Base-by-base conservation (phyloP, 2,888 invertebrate species). In the Eupeodes latifasciatus region DNA sequence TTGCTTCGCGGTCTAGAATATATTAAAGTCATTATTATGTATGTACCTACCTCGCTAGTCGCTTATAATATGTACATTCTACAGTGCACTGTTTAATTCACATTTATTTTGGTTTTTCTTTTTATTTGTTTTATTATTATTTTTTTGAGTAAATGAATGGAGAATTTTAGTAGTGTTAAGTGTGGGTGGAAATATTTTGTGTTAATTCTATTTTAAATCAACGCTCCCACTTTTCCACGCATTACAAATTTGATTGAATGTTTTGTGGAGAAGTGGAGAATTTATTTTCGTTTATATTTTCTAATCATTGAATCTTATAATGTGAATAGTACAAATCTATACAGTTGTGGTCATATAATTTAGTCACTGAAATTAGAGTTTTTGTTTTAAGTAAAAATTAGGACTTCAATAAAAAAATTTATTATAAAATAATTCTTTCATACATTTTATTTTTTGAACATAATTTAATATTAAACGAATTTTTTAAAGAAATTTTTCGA, bases 21-120 rank as follows among this genome's bases (percentile, higher is more conserved):
- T 74, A 67, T 74, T 51, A 27, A 79, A 75, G 51, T 44, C 40
- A 6, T 67, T 67, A 61, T 55, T 79, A 44, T 59, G 12, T 44
- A 64, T 14, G 19, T 55, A 27, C 14, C 19, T n/a, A 19, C 19
- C 19, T 19, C 19, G 19, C 19, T 19, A 19, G 19, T 55, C 19
- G 16, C 19, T 27, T 27, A 27, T 27, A 27, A 2, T 27, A 27
- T 3, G 3, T 27, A 27, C 51, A 27, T 27, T 27, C 0, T 27
- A 27, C 1, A 27, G 12, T 36, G n/a, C 16, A 62, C 40, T 44
- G 44, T 64, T 44, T 19, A 44, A 40, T 64, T 36, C 40, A 27
- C 34, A 57, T 61, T 5, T 51, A 61, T n/a, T 61, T 36, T 36
- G n/a, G 61, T 9, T 64, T 64, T 64, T 64, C 10, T 57, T n/a